These are phyloP conservation scores for Microctonus hyperodae DNA, from an alignment of 2,888 invertebrate genomes.

Conservation along the genomic window DNA sequence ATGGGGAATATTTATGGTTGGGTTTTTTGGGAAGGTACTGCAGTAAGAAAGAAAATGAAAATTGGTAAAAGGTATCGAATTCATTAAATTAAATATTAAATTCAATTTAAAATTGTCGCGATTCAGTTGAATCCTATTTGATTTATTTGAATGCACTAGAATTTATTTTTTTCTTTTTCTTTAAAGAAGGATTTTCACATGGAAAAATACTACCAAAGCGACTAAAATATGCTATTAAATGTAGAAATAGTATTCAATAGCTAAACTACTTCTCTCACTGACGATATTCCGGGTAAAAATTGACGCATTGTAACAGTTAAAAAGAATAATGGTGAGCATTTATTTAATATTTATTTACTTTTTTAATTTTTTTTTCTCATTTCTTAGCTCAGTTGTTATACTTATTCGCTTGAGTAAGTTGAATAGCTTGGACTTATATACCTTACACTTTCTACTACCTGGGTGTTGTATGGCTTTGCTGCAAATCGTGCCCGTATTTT, in stretches of 20 bases:
- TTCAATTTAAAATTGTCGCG: too few species aligned
- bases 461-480: conserved; percentile 12
- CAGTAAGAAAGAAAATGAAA: too few species aligned
- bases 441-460: conserved; percentile 21
- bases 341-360: neutral
- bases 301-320: neutral
- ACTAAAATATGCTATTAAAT: too few species aligned
- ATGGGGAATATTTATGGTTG: too few species aligned
- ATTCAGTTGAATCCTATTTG: too few species aligned
- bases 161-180: too few species aligned
- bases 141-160: too few species aligned
- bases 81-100: too few species aligned
- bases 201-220: too few species aligned
- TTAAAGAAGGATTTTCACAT: too few species aligned
- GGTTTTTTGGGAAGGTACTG: too few species aligned
- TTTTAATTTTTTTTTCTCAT: neutral
- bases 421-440: conserved; percentile 13
- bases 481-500: conserved; percentile 29
- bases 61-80: too few species aligned
- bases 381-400: conserved; percentile 13
- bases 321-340: neutral
- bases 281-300: neutral
- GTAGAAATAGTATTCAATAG: neutral
- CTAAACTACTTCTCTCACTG: neutral
- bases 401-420: conserved; percentile 2